A percentile compares a stretch with the other conserved stretches of the same genome.
phyloP scores from a whole-genome alignment of 2,113 vertebrate species.

The Cottus gobio region DNA sequence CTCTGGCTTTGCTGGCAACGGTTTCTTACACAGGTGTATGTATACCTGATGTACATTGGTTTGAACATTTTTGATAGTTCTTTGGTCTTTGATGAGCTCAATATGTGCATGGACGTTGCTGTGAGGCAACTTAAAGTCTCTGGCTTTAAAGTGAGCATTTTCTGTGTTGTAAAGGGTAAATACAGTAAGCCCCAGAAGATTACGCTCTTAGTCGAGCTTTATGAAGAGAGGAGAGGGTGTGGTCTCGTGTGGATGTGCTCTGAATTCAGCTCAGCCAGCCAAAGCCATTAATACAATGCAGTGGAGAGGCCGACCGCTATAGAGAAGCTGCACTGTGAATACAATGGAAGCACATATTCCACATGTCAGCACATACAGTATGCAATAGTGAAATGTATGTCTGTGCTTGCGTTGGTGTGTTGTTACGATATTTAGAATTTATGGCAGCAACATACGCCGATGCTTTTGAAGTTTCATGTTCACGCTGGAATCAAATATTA shows the following conservation, averaged over 20 bases:
- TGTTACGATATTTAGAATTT: neutral
- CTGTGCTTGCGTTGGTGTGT: neutral
- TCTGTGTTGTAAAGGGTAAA: slow-evolving; percentile 56
- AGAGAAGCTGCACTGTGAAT: slow-evolving; percentile 19
- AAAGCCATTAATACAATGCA: slow-evolving; percentile 23
- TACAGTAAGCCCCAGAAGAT: slow-evolving; percentile 59
- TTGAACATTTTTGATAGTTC: neutral
- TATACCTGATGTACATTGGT: neutral
- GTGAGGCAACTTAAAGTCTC: slow-evolving; percentile 32
- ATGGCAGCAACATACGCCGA: neutral
- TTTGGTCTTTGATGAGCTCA: slow-evolving; percentile 12
- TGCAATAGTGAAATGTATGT: slow-evolving; percentile 7
- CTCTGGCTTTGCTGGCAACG: neutral
- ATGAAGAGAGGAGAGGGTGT: slow-evolving; percentile 51
- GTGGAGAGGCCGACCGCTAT: slow-evolving; percentile 2
- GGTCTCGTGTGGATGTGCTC: slow-evolving; percentile 57
- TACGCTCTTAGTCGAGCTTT: slow-evolving; percentile 47
- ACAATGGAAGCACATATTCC: slow-evolving; percentile 38
- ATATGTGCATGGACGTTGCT: slow-evolving; percentile 8
- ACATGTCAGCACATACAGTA: slow-evolving; percentile 4
- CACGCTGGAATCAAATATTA: slow-evolving; percentile 23
- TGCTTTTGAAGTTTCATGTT: slow-evolving; percentile 18
- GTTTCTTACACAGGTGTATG: neutral
- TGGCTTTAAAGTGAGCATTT: slow-evolving; percentile 53
- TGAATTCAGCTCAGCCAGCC: slow-evolving; percentile 42